Conservation (phyloP, 2,888 invertebrate species). For the Glaucopsyche alexis region DNA sequence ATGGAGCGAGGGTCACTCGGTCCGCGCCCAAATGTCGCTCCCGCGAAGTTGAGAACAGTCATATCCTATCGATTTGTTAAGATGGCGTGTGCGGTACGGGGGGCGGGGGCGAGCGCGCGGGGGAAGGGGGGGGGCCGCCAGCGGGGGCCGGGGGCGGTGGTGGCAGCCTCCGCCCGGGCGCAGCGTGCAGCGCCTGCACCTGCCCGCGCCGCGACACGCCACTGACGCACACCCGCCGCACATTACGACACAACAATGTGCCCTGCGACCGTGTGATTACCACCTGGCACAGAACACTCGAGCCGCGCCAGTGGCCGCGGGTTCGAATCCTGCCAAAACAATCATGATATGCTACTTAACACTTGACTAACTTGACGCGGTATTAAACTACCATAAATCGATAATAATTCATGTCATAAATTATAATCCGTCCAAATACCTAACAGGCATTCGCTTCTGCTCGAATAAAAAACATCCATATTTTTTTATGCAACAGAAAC, state of each 20-base stretch:
- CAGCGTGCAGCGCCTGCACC: slow-evolving; percentile 76
- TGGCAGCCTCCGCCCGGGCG: slow-evolving; percentile 68
- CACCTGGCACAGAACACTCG: background rate
- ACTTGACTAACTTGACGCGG: no score
- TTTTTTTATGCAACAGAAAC: background rate
- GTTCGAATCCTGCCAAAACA: background rate
- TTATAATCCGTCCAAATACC: no score
- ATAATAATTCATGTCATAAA: no score
- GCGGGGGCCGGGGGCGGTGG: slow-evolving; percentile 45
- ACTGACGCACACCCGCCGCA: background rate
- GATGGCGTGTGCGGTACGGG: slow-evolving; percentile 72
- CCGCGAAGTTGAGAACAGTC: slow-evolving; percentile 79
- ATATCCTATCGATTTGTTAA: slow-evolving; percentile 82
- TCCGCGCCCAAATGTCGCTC: slow-evolving; percentile 76
- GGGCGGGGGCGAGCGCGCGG: slow-evolving; percentile 48
- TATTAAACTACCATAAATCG: no score
- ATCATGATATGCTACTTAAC: no score
- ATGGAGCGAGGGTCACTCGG: slow-evolving; percentile 72
- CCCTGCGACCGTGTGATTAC: background rate
- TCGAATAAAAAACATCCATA: background rate
- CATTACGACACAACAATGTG: background rate
- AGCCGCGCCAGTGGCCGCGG: background rate
- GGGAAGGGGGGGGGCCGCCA: slow-evolving; percentile 41
- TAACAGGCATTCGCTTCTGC: background rate
- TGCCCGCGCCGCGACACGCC: slow-evolving; percentile 56